Evolutionary conservation across 2,888 invertebrate genomes (phyloP).

Genomic region (Microplitis manilae): DNA sequence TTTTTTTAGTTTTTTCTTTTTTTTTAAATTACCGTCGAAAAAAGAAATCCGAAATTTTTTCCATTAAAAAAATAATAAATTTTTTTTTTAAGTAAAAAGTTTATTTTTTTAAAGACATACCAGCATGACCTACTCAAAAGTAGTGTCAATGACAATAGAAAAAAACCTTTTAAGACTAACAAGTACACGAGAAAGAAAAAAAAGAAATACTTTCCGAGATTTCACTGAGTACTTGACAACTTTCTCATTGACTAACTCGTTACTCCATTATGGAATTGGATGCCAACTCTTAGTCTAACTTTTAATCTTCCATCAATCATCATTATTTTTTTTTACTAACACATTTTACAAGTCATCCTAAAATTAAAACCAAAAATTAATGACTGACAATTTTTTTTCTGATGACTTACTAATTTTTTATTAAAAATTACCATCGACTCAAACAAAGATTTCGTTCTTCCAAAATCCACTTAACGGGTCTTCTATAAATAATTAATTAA

Average conservation of each 20-base stretch:
- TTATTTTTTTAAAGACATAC: background rate
- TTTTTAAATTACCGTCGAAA: no score
- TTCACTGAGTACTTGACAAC: conserved; percentile 40
- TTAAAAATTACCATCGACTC: no score
- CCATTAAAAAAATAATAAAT: background rate
- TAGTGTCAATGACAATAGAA: conserved; percentile 2
- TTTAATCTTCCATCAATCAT: background rate
- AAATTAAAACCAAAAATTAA: no score
- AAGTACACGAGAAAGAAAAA: background rate
- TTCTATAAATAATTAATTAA: no score
- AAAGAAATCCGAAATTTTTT: background rate
- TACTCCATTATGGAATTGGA: background rate
- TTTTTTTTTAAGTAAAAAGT: background rate
- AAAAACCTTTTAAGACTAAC: background rate
- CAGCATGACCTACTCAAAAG: background rate
- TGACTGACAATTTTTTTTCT: no score
- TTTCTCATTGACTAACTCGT: conserved; percentile 12
- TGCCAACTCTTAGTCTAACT: background rate
- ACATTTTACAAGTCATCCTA: background rate
- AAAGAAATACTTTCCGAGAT: conserved; percentile 41
- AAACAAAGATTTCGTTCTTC: no score
- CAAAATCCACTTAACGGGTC: no score
- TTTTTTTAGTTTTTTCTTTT: no score
- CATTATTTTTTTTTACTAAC: background rate
- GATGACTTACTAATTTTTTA: no score